Percentiles rank a stretch among this genome's conserved stretches.
Conservation (phyloP, 2,888 invertebrate genomes). For the Oxyteleia sp. region DNA sequence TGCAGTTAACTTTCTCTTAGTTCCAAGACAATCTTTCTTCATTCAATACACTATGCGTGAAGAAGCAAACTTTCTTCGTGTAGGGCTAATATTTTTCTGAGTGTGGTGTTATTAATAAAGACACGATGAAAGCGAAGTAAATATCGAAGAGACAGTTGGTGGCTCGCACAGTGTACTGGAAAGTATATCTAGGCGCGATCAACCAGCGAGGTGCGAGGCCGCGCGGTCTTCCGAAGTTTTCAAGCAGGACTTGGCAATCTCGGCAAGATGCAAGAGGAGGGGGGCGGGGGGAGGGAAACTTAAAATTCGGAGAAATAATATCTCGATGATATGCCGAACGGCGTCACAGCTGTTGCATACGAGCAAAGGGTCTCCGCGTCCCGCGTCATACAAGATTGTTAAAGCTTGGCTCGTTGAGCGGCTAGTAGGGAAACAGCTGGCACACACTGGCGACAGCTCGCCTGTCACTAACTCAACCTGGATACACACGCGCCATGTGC, state of each 20-base stretch:
- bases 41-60: too few relatives aligned
- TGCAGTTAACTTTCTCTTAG: too few relatives aligned
- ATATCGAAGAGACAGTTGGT: constrained; percentile 42
- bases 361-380: constrained; percentile 81
- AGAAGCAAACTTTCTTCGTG: too few relatives aligned
- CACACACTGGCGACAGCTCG: constrained; percentile 86
- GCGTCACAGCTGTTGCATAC: constrained; percentile 84
- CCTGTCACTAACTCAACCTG: constrained; percentile 87
- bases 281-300: constrained; percentile 51
- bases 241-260: constrained; percentile 34
- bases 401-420: constrained; percentile 79
- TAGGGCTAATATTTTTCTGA: too few relatives aligned
- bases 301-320: constrained; percentile 85
- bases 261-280: constrained; percentile 10
- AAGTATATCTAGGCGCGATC: constrained; percentile 30
- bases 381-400: constrained; percentile 86
- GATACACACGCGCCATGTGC: constrained; percentile 85
- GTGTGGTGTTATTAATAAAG: constrained; percentile 54
- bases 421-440: constrained; percentile 87
- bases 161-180: constrained; percentile 12
- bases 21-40: too few relatives aligned
- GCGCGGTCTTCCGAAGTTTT: constrained; percentile 24
- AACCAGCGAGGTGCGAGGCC: constrained; percentile 19
- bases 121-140: constrained; percentile 11
- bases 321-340: constrained; percentile 86